Conservation (phyloP, 1,140 invertebrate genomes). For the Dendroctonus ponderosae region DNA sequence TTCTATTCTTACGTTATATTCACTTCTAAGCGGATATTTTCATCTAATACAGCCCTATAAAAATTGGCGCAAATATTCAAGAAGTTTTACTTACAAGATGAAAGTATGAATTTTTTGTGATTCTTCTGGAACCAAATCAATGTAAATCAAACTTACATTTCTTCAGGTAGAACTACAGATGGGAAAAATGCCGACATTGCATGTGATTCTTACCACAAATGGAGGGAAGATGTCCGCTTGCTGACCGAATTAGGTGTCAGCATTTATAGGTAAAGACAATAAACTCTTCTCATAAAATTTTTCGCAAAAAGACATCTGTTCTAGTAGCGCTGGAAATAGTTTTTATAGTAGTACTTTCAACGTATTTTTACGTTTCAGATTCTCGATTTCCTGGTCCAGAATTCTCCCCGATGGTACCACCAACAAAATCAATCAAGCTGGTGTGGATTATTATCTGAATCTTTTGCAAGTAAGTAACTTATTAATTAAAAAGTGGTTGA, state of each 20-base stretch:
- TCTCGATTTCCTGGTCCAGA: slow-evolving; percentile 63
- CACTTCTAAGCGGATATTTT: too few relatives aligned
- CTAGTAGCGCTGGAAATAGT: background rate
- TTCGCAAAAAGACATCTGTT: too few relatives aligned
- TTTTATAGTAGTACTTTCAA: background rate
- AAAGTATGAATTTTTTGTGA: too few relatives aligned
- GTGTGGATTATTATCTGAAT: slow-evolving; percentile 58
- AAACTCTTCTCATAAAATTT: too few relatives aligned
- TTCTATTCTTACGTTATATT: too few relatives aligned
- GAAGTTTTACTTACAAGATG: too few relatives aligned
- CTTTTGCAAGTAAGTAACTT: slow-evolving; percentile 54
- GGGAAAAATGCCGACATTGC: slow-evolving; percentile 53
- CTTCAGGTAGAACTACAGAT: background rate
- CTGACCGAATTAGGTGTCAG: slow-evolving; percentile 53
- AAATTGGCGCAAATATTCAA: too few relatives aligned
- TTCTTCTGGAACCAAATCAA: too few relatives aligned
- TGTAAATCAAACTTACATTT: too few relatives aligned
- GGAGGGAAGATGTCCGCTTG: slow-evolving; percentile 53
- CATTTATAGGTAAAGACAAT: slow-evolving; percentile 35
- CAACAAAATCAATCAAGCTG: slow-evolving; percentile 54
- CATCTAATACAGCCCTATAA: too few relatives aligned
- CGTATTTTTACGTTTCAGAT: slow-evolving; percentile 45
- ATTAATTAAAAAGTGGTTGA: slow-evolving; percentile 50
- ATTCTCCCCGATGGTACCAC: slow-evolving; percentile 56
- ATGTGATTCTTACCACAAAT: slow-evolving; percentile 54